Percentiles rank a stretch among this genome's conserved stretches.
Evolutionary conservation across 2,797 vertebrate species (phyloP).

Genomic region (Cryptoblepharus egeriae): DNA sequence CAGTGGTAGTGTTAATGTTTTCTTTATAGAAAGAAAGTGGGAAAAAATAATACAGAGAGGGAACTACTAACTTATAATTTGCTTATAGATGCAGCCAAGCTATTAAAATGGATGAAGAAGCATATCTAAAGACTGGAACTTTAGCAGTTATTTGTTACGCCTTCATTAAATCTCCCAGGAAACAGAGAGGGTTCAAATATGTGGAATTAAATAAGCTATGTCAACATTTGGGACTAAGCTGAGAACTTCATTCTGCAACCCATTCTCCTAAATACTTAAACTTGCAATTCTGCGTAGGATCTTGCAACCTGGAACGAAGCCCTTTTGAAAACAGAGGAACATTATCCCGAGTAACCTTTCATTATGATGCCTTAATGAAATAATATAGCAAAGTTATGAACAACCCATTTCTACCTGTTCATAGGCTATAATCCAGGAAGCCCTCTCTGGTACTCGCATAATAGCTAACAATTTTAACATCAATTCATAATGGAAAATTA

Average conservation of each 20-base stretch:
- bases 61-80: constrained; percentile 38
- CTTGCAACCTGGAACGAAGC: too few species aligned
- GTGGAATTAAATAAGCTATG: constrained; percentile 21
- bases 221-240: constrained; percentile 13
- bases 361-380: too few species aligned
- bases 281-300: too few species aligned
- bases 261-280: not conserved
- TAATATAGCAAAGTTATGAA: too few species aligned
- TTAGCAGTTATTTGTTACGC: constrained; percentile 41
- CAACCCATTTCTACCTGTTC: too few species aligned
- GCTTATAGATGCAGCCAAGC: constrained; percentile 57
- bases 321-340: too few species aligned
- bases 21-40: constrained; percentile 44
- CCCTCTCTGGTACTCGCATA: too few species aligned
- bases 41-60: constrained; percentile 14
- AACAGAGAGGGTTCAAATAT: constrained; percentile 45
- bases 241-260: not conserved
- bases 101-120: constrained; percentile 43
- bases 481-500: too few species aligned
- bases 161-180: constrained; percentile 52
- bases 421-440: too few species aligned
- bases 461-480: too few species aligned
- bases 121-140: constrained; percentile 47
- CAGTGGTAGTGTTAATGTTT: constrained; percentile 49
- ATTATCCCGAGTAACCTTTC: too few species aligned